phyloP scores from a whole-genome alignment of 2,113 vertebrate species.

The Tenrec ecaudatus region DNA sequence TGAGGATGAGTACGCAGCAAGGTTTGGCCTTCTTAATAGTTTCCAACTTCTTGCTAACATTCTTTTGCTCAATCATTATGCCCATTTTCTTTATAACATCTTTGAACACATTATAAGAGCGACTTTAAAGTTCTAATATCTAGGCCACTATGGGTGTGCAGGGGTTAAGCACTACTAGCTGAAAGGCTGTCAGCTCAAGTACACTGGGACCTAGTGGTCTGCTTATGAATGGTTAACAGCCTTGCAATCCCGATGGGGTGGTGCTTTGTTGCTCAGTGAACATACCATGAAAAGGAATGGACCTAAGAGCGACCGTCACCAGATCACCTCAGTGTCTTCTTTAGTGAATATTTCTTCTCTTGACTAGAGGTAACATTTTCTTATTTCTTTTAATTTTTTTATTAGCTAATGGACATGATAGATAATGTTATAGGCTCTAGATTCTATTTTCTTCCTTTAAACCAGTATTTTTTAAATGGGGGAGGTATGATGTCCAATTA shows the following conservation, averaged over 20 bases:
- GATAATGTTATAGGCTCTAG: background rate
- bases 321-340: background rate
- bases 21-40: background rate
- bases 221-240: background rate
- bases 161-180: background rate
- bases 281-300: background rate
- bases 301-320: background rate
- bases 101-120: background rate
- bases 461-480: background rate
- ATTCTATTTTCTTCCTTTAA: slow-evolving; percentile 21
- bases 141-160: background rate
- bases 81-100: background rate
- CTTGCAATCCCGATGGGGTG: background rate
- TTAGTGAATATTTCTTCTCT: background rate
- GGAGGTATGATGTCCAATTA: background rate
- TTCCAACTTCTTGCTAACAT: background rate
- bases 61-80: background rate
- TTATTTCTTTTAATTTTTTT: background rate
- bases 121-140: slow-evolving; percentile 16
- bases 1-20: no score
- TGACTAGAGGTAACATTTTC: background rate
- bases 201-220: background rate
- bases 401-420: background rate
- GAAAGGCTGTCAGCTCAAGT: background rate
- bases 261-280: background rate